These are phyloP conservation scores for Campaea margaritaria DNA, from an alignment of 2,888 invertebrate genomes.

Conservation along the genomic window DNA sequence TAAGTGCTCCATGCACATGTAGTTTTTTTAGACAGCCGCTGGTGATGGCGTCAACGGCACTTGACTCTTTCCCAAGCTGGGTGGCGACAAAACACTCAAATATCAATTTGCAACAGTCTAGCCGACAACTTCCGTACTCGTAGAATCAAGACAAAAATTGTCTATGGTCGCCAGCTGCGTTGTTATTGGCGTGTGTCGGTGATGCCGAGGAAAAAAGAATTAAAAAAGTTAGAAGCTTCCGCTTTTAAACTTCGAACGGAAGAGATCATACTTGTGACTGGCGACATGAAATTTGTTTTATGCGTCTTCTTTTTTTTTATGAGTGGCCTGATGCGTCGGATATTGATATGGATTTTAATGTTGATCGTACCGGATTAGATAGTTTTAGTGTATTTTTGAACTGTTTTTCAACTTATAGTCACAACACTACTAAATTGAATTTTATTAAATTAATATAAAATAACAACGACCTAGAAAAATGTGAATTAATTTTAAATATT, in stretches of 20 bases:
- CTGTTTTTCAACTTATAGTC: no score
- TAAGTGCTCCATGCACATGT: slow-evolving; percentile 54
- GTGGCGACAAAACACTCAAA: slow-evolving; percentile 82
- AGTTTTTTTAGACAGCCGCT: slow-evolving; percentile 56
- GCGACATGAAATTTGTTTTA: slow-evolving; percentile 37
- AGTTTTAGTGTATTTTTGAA: no score
- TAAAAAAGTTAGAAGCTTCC: slow-evolving; percentile 43
- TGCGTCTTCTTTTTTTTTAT: slow-evolving; percentile 32
- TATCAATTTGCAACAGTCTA: slow-evolving; percentile 81
- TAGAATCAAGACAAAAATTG: slow-evolving; percentile 34
- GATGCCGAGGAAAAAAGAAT: slow-evolving; percentile 28
- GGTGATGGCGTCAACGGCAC: slow-evolving; percentile 69
- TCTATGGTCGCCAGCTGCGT: slow-evolving; percentile 44
- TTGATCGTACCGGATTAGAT: slow-evolving; percentile 8
- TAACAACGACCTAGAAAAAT: no score
- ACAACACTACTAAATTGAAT: no score
- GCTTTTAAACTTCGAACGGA: slow-evolving; percentile 40
- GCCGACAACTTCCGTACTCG: slow-evolving; percentile 70
- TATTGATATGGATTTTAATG: slow-evolving; percentile 5
- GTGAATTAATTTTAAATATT: no score
- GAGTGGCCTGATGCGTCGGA: slow-evolving; percentile 9
- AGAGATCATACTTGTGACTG: slow-evolving; percentile 31
- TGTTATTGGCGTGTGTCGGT: slow-evolving; percentile 35
- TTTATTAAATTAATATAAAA: no score
- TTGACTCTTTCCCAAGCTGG: slow-evolving; percentile 60